Percentiles rank a stretch among this genome's conserved stretches.
Evolutionary conservation across 2,113 vertebrate species (phyloP).

Genomic region (Epinephelus moara): DNA sequence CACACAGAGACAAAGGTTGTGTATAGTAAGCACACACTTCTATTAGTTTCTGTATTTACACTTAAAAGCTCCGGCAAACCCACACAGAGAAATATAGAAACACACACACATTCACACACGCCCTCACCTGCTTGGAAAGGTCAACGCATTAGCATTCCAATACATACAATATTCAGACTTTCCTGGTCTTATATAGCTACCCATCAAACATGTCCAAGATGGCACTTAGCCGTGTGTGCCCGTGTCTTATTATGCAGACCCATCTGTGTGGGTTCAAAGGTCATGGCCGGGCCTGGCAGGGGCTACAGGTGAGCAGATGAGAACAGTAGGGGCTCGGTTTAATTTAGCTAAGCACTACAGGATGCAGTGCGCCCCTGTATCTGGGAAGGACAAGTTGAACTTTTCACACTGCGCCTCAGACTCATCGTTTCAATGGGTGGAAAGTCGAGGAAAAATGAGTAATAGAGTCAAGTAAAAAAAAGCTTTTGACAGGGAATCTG

Average conservation of each 20-base stretch:
- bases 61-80: slow-evolving; percentile 49
- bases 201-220: slow-evolving; percentile 74
- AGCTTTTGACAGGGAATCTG: slow-evolving; percentile 43
- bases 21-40: slow-evolving; percentile 47
- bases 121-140: slow-evolving; percentile 68
- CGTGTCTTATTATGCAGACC: slow-evolving; percentile 84
- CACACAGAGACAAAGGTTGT: slow-evolving; percentile 58
- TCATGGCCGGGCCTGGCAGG: slow-evolving; percentile 83
- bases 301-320: slow-evolving; percentile 84
- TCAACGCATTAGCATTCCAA: slow-evolving; percentile 68
- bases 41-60: slow-evolving; percentile 53
- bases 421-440: slow-evolving; percentile 50
- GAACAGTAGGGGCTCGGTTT: slow-evolving; percentile 82
- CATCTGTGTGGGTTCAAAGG: slow-evolving; percentile 88
- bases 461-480: slow-evolving; percentile 31
- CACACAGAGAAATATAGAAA: slow-evolving; percentile 50
- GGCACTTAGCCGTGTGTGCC: slow-evolving; percentile 75
- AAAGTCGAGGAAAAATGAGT: slow-evolving; percentile 62
- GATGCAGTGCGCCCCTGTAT: slow-evolving; percentile 64
- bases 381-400: slow-evolving; percentile 81
- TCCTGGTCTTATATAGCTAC: slow-evolving; percentile 51
- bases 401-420: slow-evolving; percentile 79
- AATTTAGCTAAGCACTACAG: slow-evolving; percentile 82
- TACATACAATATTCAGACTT: slow-evolving; percentile 51
- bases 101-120: slow-evolving; percentile 52